Conservation (phyloP, 2,888 invertebrate genomes). For the Lasioglossum figueresi region DNA sequence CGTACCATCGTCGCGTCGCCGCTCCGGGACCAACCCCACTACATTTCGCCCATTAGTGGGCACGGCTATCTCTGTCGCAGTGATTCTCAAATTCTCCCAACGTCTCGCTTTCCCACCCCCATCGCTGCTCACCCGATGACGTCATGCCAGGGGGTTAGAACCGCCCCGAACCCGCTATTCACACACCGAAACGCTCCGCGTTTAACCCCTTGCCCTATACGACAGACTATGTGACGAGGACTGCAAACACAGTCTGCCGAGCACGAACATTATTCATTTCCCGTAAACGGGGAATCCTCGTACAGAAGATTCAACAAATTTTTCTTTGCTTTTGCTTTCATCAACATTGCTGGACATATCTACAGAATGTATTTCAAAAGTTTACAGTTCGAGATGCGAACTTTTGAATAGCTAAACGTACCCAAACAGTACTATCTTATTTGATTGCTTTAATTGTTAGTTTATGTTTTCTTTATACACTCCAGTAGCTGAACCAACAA, state of each 20-base stretch:
- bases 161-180: background rate
- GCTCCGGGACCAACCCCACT: constrained; percentile 59
- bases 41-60: constrained; percentile 54
- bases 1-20: constrained; percentile 63
- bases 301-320: background rate
- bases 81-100: constrained; percentile 58
- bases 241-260: no score
- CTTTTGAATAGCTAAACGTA: no score
- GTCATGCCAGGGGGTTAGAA: constrained; percentile 9
- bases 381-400: no score
- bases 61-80: constrained; percentile 57
- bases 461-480: no score
- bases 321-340: no score
- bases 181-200: constrained; percentile 1
- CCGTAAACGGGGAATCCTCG: background rate
- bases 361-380: no score
- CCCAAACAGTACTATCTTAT: no score
- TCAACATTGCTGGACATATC: no score
- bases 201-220: background rate
- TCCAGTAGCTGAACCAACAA: no score
- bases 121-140: constrained; percentile 8
- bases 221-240: background rate
- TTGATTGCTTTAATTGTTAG: no score
- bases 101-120: background rate
- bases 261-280: no score